Percentiles rank a stretch among this genome's conserved stretches.
Evolutionary conservation across 2,113 vertebrate genomes (phyloP).

Genomic region (Thamnophis sirtalis): DNA sequence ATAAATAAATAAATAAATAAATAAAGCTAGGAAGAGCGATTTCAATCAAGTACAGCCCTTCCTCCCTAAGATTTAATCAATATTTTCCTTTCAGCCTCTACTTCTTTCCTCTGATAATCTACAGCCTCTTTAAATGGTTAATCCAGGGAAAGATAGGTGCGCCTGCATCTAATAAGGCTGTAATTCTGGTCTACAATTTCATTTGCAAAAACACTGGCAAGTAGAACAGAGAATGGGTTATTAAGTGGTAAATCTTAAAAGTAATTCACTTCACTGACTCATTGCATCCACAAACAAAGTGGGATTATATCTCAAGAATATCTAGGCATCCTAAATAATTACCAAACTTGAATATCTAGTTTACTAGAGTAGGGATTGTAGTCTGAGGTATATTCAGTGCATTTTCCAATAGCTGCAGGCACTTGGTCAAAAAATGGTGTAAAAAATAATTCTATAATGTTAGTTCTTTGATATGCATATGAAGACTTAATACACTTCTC

Average conservation of each 20-base stretch:
- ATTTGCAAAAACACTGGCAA: neutral
- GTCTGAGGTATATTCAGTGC: neutral
- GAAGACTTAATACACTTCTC: neutral
- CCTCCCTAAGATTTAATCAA: neutral
- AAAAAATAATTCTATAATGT: neutral
- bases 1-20: no score
- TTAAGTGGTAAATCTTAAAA: neutral
- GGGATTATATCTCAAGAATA: neutral
- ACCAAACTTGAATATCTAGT: constrained; percentile 30
- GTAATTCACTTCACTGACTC: constrained; percentile 20
- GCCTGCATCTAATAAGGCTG: neutral
- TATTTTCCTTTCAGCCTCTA: neutral
- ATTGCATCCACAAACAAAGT: neutral
- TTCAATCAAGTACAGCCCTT: neutral
- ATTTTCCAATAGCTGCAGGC: neutral
- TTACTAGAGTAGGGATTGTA: neutral
- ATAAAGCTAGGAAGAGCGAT: neutral
- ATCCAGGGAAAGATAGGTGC: neutral
- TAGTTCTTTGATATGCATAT: neutral
- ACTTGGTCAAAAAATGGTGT: neutral
- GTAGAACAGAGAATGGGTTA: neutral
- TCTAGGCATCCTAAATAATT: neutral
- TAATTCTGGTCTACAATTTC: neutral
- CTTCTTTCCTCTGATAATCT: neutral
- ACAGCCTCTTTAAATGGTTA: neutral